Evolutionary conservation across 1,140 invertebrate species (phyloP).

Genomic region (Aphelenchoides fujianensis): DNA sequence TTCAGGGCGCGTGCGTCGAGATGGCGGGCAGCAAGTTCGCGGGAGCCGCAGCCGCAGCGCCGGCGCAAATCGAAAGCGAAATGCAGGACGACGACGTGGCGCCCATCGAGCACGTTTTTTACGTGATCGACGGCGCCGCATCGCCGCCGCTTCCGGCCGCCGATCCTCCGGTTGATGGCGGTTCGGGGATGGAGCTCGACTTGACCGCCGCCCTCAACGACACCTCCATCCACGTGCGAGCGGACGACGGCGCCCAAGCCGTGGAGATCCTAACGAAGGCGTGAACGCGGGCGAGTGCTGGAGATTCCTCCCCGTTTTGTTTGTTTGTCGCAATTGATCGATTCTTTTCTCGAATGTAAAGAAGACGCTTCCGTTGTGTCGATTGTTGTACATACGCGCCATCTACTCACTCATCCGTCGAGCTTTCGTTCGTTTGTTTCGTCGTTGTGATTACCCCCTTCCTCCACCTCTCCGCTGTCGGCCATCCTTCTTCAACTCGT

Average conservation of each 20-base stretch:
- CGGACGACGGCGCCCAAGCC: background rate
- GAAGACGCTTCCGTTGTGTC: no score
- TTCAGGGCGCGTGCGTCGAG: slow-evolving; percentile 20
- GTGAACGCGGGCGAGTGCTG: no score
- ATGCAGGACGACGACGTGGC: slow-evolving; percentile 9
- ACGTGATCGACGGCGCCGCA: slow-evolving; percentile 10
- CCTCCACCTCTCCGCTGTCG: no score
- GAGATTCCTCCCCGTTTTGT: no score
- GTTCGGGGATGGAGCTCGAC: slow-evolving; percentile 18
- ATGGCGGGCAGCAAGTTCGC: slow-evolving; percentile 11
- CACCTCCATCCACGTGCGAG: slow-evolving; percentile 17
- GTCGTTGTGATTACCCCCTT: no score
- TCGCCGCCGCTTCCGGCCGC: background rate
- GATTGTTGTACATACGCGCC: slow-evolving; percentile 1
- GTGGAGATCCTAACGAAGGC: slow-evolving; percentile 19
- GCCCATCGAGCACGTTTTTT: slow-evolving; percentile 4
- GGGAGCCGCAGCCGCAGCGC: background rate
- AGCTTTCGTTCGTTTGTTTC: no score
- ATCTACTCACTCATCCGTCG: no score
- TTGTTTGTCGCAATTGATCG: no score
- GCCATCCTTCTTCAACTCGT: no score
- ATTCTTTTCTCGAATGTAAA: no score
- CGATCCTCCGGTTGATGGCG: slow-evolving; percentile 8
- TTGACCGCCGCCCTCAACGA: slow-evolving; percentile 14
- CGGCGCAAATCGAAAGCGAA: background rate